phyloP scores from a whole-genome alignment of 2,797 vertebrate species.

The Anniella stebbinsi region DNA sequence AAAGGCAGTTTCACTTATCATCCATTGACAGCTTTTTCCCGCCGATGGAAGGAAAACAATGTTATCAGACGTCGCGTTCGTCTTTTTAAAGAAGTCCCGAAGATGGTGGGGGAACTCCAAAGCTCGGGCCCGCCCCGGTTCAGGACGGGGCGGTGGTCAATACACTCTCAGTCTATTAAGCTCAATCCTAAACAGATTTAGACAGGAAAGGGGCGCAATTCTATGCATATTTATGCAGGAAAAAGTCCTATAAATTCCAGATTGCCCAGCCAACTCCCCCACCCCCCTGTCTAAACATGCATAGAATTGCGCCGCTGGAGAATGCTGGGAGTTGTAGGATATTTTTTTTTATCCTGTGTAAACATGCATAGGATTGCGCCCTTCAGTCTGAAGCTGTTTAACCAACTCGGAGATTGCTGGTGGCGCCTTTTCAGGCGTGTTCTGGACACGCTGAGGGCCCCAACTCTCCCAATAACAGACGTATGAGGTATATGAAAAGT shows the following conservation, averaged over 20 bases:
- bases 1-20: conserved; percentile 76
- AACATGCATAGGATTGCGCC: no score
- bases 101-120: neutral
- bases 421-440: neutral
- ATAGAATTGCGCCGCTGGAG: no score
- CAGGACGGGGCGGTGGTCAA: neutral
- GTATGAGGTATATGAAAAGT: neutral
- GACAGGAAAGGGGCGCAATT: no score
- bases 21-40: conserved; percentile 72
- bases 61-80: conserved; percentile 64
- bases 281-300: no score
- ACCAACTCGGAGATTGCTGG: neutral
- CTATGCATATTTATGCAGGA: no score
- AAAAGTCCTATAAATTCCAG: no score
- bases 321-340: no score
- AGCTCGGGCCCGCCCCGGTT: neutral
- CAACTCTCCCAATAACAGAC: no score
- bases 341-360: no score
- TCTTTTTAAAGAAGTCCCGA: neutral
- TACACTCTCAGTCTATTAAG: neutral
- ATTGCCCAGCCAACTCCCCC: no score
- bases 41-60: conserved; percentile 72
- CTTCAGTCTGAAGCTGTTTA: neutral
- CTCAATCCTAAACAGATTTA: no score
- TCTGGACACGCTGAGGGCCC: neutral